Conservation (phyloP, 2,113 vertebrate genomes). For the Eurypyga helias region DNA sequence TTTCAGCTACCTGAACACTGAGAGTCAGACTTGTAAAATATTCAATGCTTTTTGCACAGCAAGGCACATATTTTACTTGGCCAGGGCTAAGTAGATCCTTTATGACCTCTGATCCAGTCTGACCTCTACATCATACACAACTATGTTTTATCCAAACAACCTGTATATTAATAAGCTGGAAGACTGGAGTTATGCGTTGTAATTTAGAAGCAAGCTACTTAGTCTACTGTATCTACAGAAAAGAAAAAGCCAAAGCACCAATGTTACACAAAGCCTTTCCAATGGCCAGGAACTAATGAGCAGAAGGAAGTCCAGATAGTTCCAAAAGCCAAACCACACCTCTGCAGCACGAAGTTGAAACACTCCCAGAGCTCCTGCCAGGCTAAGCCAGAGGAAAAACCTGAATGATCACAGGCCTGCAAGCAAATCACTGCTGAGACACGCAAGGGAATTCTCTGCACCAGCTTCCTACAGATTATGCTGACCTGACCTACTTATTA, state of each 20-base stretch:
- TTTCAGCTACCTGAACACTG: background rate
- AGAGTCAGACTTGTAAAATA: background rate
- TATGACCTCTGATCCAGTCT: background rate
- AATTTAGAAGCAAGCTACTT: background rate
- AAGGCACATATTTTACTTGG: background rate
- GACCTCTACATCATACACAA: background rate
- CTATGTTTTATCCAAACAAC: background rate
- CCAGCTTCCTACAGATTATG: background rate
- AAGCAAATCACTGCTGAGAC: background rate
- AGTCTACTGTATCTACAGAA: background rate
- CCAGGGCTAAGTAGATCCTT: background rate
- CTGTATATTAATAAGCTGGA: background rate
- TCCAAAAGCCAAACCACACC: background rate
- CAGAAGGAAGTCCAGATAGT: background rate
- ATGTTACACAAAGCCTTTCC: background rate
- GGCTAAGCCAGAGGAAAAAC: background rate
- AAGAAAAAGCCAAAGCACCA: background rate
- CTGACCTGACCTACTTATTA: constrained; percentile 14
- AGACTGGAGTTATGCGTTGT: background rate
- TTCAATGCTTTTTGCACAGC: background rate
- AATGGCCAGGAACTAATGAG: background rate
- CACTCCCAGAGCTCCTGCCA: background rate
- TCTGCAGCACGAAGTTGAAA: background rate
- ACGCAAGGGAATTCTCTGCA: background rate
- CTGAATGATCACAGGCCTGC: background rate